phyloP scores from a whole-genome alignment of 2,888 invertebrate species.

The Habroteleia sp. region DNA sequence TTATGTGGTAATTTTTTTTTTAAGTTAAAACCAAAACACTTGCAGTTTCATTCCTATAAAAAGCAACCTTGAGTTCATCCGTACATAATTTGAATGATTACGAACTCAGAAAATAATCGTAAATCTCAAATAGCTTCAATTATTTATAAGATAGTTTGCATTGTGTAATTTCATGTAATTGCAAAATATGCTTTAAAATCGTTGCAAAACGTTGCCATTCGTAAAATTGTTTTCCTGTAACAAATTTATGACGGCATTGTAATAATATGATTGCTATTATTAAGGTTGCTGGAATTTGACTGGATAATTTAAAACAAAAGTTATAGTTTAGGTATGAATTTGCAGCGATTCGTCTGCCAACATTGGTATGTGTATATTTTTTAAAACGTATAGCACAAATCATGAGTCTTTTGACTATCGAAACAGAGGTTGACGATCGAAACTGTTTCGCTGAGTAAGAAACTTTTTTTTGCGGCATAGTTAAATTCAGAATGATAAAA shows the following conservation, averaged over 20 bases:
- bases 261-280: slow-evolving; percentile 43
- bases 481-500: slow-evolving; percentile 54
- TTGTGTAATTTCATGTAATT: slow-evolving; percentile 15
- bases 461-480: slow-evolving; percentile 50
- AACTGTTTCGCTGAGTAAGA: slow-evolving; percentile 55
- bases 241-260: slow-evolving; percentile 22
- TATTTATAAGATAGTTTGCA: slow-evolving; percentile 15
- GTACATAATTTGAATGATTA: neutral
- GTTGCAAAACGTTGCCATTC: slow-evolving; percentile 19
- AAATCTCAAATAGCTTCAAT: slow-evolving; percentile 7
- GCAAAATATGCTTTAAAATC: slow-evolving; percentile 15
- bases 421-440: slow-evolving; percentile 48
- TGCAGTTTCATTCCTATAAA: slow-evolving; percentile 33
- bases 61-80: slow-evolving; percentile 20
- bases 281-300: slow-evolving; percentile 30
- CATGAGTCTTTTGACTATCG: slow-evolving; percentile 43
- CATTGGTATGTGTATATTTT: slow-evolving; percentile 26
- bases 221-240: slow-evolving; percentile 30
- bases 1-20: slow-evolving; percentile 33
- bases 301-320: slow-evolving; percentile 21
- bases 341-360: slow-evolving; percentile 5
- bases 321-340: slow-evolving; percentile 39
- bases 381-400: slow-evolving; percentile 44
- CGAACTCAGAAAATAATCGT: slow-evolving; percentile 15
- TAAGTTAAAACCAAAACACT: slow-evolving; percentile 16